Evolutionary conservation across 2,797 vertebrate genomes (phyloP).

Genomic region (Champsocephalus esox): DNA sequence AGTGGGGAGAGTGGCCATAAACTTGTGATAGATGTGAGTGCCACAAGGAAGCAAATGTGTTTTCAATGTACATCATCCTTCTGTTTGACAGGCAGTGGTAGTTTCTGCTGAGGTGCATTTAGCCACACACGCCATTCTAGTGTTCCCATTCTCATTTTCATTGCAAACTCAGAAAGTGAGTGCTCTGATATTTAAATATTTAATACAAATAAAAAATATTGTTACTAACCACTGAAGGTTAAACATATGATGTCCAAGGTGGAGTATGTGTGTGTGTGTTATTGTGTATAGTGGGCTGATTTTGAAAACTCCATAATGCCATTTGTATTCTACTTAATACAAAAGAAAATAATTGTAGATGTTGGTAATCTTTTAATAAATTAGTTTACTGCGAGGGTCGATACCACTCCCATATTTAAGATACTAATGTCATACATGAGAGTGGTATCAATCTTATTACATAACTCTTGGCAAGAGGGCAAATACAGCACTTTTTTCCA

Average conservation of each 20-base stretch:
- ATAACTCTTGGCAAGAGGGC: no score
- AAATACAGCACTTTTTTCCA: neutral
- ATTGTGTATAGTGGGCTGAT: neutral
- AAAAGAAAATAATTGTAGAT: neutral
- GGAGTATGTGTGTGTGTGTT: neutral
- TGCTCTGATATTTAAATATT: slow-evolving; percentile 44
- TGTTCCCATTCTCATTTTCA: slow-evolving; percentile 58
- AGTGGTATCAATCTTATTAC: no score
- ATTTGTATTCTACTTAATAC: neutral
- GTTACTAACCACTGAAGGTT: slow-evolving; percentile 24
- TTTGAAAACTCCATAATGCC: neutral
- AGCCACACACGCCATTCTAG: slow-evolving; percentile 52
- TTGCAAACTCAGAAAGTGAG: slow-evolving; percentile 30
- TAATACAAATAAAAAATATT: slow-evolving; percentile 37
- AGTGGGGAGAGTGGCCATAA: slow-evolving; percentile 75
- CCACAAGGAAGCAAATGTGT: slow-evolving; percentile 75
- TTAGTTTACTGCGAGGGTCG: no score
- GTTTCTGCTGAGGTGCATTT: slow-evolving; percentile 63
- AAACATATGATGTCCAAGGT: neutral
- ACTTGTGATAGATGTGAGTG: slow-evolving; percentile 79
- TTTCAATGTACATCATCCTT: slow-evolving; percentile 79
- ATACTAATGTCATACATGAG: no score
- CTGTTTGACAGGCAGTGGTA: slow-evolving; percentile 74
- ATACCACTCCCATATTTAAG: no score
- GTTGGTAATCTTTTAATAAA: neutral